Base-by-base conservation (phyloP, 2,888 invertebrate genomes). In the Philaethria dido region DNA sequence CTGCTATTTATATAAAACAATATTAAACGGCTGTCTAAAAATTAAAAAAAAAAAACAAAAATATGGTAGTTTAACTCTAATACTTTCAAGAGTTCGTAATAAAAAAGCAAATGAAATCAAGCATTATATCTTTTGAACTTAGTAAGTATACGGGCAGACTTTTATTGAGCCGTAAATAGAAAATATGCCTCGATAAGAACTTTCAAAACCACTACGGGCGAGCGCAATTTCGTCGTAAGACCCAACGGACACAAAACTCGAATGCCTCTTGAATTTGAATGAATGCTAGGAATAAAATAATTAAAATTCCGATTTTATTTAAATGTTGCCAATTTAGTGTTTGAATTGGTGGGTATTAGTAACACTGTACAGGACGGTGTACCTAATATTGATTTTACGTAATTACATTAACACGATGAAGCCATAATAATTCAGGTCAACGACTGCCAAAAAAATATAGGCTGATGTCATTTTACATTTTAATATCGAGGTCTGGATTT, bases 351-450 rank as follows among this genome's bases (percentile, higher is more conserved):
- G 5, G 4, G 9, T 16, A 33, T 29, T 11, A 52, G 52, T 16
- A 25, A 33, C 29, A 33, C 9, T 16, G 16, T 16, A 16, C 16
- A 52, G 11, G 16, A 5, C 29, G 3, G 4, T 52, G n/a, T 33
- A 59, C 52, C 18, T n/a, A n/a, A 52, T 25, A 47, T 44, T 20
- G 39, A 60, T 52, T 50, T 45, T 59, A 63, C 13, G n/a, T 63
- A 63, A 68, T 68, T 63, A 59, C 59, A 76, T 78, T 79, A 76
- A 74, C 76, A 69, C 69, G 71, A 70, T 67, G 68, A 78, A 74
- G 75, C 75, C 78, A 73, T 74, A 75, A 73, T 71, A 69, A 78
- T 76, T 75, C 79, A 73, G 83, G 83, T 83, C 84, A 78, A 78
- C 74, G 83, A 77, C 80, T 84, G 80, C 77, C 57, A 50, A 64